Evolutionary conservation across 2,113 vertebrate species (phyloP), one percentile per base, ranked within the genome.

Genomic region (Chinchilla lanigera): DNA sequence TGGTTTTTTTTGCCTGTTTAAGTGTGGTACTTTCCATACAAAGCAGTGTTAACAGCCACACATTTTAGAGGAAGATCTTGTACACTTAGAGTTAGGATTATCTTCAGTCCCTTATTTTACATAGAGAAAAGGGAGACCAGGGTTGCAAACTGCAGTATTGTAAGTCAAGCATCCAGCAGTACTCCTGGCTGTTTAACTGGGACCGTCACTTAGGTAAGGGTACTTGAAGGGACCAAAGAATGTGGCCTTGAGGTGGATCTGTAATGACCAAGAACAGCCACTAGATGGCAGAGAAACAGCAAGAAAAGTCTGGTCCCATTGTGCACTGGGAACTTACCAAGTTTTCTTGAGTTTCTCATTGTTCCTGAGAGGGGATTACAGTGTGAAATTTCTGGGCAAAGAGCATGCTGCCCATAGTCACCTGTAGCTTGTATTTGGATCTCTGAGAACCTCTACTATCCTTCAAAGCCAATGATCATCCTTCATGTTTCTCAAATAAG

Each of bases 261-360:
- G 96, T 91, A 93, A 75, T 98, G 61, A 93, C 58, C 50, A 44
- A 54, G 61, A 92, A n/a, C 8, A 92, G 54, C 96, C 98, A 95
- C 97, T 98, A 98, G 98, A 56, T 97, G 98, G 98, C 97, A 97
- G 96, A 93, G 88, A 77, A 97, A 60, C 61, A 95, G 80, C 90
- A 86, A 94, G 90, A 91, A 95, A 97, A 89, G 60, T 44, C 67
- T 90, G 60, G 30, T 20, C 41, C 41, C 35, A 2, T 89, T 63
- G 30, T n/a, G 7, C 17, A 30, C 65, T 52, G 54, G 82, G 85
- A n/a, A 44, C 58, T 95, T 78, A 5, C 47, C 30, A 86, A 86
- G n/a, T 6, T 84, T 77, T 92, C 63, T 81, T 77, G 35, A 30
- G 52, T 87, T 96, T 85, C n/a, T 96, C n/a, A 22, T 30, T 92